Percentiles rank a stretch among this genome's conserved stretches.
phyloP scores from a whole-genome alignment of 1,140 invertebrate genomes.

The Arctopsyche grandis region DNA sequence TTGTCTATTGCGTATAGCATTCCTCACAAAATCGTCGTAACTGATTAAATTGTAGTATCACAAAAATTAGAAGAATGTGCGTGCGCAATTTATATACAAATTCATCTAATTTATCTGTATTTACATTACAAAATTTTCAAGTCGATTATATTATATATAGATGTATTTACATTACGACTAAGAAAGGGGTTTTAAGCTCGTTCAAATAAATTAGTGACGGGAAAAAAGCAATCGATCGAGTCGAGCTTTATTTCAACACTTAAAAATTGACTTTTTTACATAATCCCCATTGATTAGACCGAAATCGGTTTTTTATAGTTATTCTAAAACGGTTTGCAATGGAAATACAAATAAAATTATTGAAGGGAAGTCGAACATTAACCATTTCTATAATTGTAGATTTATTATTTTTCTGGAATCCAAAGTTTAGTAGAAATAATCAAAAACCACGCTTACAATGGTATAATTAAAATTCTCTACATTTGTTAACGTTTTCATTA shows the following conservation, averaged over 20 bases:
- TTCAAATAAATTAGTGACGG: constrained; percentile 34
- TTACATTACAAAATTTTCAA: constrained; percentile 13
- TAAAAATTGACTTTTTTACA: constrained; percentile 21
- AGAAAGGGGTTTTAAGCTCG: constrained; percentile 37
- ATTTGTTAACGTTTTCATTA: too few relatives aligned
- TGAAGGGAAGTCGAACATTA: too few relatives aligned
- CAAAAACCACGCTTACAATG: too few relatives aligned
- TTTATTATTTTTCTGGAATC: too few relatives aligned
- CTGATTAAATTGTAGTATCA: constrained; percentile 3
- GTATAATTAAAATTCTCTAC: too few relatives aligned
- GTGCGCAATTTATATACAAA: constrained; percentile 10
- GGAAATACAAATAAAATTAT: background rate
- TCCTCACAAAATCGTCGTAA: constrained; percentile 5
- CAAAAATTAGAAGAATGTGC: constrained; percentile 20
- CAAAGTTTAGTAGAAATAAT: too few relatives aligned
- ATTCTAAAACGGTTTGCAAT: background rate
- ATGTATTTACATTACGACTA: constrained; percentile 36
- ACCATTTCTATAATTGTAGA: too few relatives aligned
- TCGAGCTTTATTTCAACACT: background rate
- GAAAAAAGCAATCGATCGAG: constrained; percentile 27
- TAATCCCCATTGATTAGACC: background rate
- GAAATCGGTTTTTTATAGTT: constrained; percentile 17
- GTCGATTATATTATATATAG: constrained; percentile 1
- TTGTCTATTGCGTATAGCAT: background rate
- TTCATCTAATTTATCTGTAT: background rate